A percentile compares a stretch with the other conserved stretches of the same genome.
These are phyloP conservation scores for Athene noctua DNA, from an alignment of 2,113 vertebrate species.

Conservation along the genomic window DNA sequence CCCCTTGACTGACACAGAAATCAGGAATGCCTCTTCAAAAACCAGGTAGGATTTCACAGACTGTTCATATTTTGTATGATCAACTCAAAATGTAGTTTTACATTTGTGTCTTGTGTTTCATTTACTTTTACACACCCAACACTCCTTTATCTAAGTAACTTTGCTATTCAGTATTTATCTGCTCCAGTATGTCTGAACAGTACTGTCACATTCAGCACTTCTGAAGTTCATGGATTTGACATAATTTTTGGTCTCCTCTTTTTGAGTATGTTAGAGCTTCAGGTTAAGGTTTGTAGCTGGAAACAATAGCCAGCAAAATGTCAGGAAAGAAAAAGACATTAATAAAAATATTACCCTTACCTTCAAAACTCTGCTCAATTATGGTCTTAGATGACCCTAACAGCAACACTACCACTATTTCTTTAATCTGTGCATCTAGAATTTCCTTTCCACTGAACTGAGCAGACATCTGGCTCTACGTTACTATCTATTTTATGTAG, in stretches of 20 bases:
- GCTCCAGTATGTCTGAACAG: not conserved
- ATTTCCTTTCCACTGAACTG: not conserved
- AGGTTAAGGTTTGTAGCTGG: not conserved
- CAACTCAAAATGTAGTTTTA: not conserved
- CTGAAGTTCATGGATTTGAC: not conserved
- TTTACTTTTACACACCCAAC: not conserved
- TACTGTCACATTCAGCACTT: not conserved
- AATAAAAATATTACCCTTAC: not conserved
- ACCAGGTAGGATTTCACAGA: not conserved
- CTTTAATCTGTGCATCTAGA: not conserved
- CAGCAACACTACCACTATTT: not conserved
- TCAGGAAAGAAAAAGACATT: too few relatives aligned
- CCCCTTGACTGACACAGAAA: not conserved
- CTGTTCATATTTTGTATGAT: accelerated
- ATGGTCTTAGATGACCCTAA: not conserved
- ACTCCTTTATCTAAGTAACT: not conserved
- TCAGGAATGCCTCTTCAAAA: not conserved
- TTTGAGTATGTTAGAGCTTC: not conserved
- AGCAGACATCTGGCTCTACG: not conserved
- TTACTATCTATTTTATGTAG: not conserved
- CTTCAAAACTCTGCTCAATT: not conserved
- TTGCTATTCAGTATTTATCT: not conserved
- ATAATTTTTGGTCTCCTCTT: not conserved
- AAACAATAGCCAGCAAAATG: not conserved
- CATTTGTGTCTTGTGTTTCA: not conserved